These are phyloP conservation scores for Zosterops hypoxanthus DNA, from an alignment of 2,113 vertebrate species.

Conservation along the genomic window DNA sequence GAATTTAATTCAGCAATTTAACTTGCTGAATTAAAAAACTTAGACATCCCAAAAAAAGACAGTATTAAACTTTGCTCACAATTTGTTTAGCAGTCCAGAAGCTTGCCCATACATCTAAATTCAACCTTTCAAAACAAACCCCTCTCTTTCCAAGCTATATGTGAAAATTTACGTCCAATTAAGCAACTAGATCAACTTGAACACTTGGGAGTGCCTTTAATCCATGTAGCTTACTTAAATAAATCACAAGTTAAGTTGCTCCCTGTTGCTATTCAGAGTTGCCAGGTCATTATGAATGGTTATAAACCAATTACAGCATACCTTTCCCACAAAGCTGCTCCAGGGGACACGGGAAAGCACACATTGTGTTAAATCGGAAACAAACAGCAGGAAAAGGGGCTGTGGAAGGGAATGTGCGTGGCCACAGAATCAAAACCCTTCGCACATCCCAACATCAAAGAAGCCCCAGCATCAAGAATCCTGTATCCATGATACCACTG, in stretches of 20 bases:
- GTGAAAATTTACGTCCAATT: slow-evolving; percentile 55
- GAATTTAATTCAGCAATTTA: no score
- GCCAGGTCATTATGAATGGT: slow-evolving; percentile 46
- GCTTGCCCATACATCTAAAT: slow-evolving; percentile 24
- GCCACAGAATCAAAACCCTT: neutral
- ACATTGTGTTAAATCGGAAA: slow-evolving; percentile 2
- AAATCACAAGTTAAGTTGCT: slow-evolving; percentile 63
- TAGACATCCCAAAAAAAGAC: neutral
- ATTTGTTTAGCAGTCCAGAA: slow-evolving; percentile 31
- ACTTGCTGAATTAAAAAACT: neutral
- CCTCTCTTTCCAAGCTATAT: slow-evolving; percentile 24
- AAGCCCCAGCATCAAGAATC: neutral
- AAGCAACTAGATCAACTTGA: slow-evolving; percentile 43
- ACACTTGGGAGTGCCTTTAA: slow-evolving; percentile 57
- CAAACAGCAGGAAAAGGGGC: neutral
- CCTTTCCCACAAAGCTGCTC: slow-evolving; percentile 56
- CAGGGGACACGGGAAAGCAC: neutral
- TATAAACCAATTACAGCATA: slow-evolving; percentile 54
- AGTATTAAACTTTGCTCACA: neutral
- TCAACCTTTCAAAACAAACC: neutral
- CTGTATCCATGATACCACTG: neutral
- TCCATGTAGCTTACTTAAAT: slow-evolving; percentile 53
- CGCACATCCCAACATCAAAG: neutral
- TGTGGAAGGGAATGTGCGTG: neutral
- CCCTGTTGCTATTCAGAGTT: slow-evolving; percentile 49